Base-by-base conservation (phyloP, 2,113 vertebrate genomes). In the Pseudorectes ferrugineus region DNA sequence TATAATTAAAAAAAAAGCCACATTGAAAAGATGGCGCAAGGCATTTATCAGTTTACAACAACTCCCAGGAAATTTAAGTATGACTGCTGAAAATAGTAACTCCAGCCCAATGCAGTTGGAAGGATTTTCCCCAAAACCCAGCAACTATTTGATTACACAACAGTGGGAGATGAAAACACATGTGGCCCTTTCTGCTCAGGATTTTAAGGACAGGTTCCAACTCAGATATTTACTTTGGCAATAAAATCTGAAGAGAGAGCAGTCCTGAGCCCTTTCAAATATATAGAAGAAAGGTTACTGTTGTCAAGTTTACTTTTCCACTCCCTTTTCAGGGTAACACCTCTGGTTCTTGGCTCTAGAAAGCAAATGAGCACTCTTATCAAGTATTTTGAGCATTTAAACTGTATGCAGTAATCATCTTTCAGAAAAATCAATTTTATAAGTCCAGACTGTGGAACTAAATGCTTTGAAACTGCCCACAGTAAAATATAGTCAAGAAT, bases 111-210 rank as follows among this genome's bases (percentile, higher is more conserved):
- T 10, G 51, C 20, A 90, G 71, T 7, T 57, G 40, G 78, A 90
- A 19, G 22, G 12, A 42, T 15, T 74, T 71, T 40, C 82, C 72
- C 61, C 46, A 20, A 72, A 54, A 76, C 54, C 2, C 18, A 76
- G 40, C 26, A 89, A 79, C 46, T 83, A 28, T 35, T 79, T 2
- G 49, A 24, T 79, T n/a, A 89, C 28, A 43, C 40, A 93, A 92
- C 95, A 97, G 92, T 90, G 88, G 94, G 35, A 96, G 57, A 96
- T 95, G 95, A 96, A 96, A 96, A 90, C 25, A 67, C 33, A 70
- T 0, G 15, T 48, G 74, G 74, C 49, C 26, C 40, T 83, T 85
- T 89, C 78, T 83, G 24, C 46, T 83, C 43, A 67, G 49, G 26
- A 80, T 48, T 89, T 71, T 43, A 28, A 88, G 63, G 75, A 75